Evolutionary conservation across 2,888 invertebrate species (phyloP), one percentile per base, ranked within the genome.

Genomic region (Resseliella maxima): DNA sequence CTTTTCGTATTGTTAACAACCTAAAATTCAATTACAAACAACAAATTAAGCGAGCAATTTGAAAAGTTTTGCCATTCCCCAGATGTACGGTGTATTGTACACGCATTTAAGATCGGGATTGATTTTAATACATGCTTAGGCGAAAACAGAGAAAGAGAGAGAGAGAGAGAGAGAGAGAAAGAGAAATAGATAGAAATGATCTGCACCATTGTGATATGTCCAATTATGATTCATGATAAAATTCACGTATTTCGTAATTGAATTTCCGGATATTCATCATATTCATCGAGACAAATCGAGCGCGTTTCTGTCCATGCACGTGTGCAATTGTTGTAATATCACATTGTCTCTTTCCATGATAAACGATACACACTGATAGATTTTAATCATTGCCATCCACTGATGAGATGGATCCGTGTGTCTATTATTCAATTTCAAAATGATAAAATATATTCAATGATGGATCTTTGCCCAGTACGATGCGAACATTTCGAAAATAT

Each of bases 21-120:
- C 72, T 72, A 72, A 72, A 72, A 72, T 72, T 72, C 72, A 83
- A 83, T 83, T 83, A 83, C 83, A 83, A 83, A 83, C 83, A 83
- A 83, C 83, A 83, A 83, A 83, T 83, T 83, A 38, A 83, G 83
- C 38, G 83, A n/a, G 38, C 83, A 83, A 83, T 83, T 83, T 38
- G 83, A 83, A 83, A 83, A 83, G 83, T 83, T 83, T 6, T 1
- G 38, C 38, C 38, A 18, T 72, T 59, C 24, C 2, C 1, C 5
- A 59, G 12, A 15, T 50, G 18, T 12, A 5, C 41, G 12, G 41
- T 41, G 41, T 41, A n/a, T n/a, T n/a, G n/a, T n/a, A n/a, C n/a
- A n/a, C n/a, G n/a, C n/a, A n/a, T n/a, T n/a, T n/a, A n/a, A n/a
- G n/a, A n/a, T n/a, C n/a, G n/a, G n/a, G n/a, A n/a, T n/a, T n/a